phyloP scores from a whole-genome alignment of 37 sponge, comb jelly and placozoan genomes.

The Chondrosia reniformis region DNA sequence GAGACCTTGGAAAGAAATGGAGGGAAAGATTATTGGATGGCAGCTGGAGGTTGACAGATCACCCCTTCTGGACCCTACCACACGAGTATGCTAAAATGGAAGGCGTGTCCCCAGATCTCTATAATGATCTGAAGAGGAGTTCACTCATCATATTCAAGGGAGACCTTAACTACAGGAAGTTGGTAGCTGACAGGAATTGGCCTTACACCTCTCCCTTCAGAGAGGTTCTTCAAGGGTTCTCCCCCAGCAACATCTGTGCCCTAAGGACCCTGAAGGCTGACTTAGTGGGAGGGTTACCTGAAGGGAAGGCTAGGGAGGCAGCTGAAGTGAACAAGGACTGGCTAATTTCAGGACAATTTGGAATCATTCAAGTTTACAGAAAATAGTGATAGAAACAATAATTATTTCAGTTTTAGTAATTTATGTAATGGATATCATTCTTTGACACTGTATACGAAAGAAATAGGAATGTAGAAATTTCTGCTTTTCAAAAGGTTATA shows the following conservation, averaged over 20 bases:
- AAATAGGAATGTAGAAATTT: too few species aligned
- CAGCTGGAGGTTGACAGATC: slow-evolving; percentile 51
- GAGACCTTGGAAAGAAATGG: slow-evolving; percentile 59
- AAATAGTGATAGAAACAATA: too few species aligned
- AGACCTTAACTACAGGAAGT: slow-evolving; percentile 97
- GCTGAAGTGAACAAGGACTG: slow-evolving; percentile 68
- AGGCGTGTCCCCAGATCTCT: slow-evolving; percentile 74
- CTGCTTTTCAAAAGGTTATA: too few species aligned
- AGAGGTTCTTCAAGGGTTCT: slow-evolving; percentile 77
- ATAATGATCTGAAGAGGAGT: slow-evolving; percentile 49
- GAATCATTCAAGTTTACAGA: slow-evolving; percentile 60
- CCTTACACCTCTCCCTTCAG: slow-evolving; percentile 73
- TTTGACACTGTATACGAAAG: too few species aligned
- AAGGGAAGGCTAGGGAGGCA: slow-evolving; percentile 61
- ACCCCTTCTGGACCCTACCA: slow-evolving; percentile 91
- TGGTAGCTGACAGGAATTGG: slow-evolving; percentile 92
- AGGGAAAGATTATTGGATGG: slow-evolving; percentile 41
- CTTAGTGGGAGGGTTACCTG: slow-evolving; percentile 77
- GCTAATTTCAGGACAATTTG: slow-evolving; percentile 88
- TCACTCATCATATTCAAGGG: slow-evolving; percentile 91
- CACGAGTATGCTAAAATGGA: slow-evolving; percentile 88
- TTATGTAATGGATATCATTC: too few species aligned
- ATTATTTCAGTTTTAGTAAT: too few species aligned
- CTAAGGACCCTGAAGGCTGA: slow-evolving; percentile 97
- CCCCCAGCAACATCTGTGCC: slow-evolving; percentile 79